Evolutionary conservation across 2,888 invertebrate genomes (phyloP).

Genomic region (Marasmarcha lunaedactyla): DNA sequence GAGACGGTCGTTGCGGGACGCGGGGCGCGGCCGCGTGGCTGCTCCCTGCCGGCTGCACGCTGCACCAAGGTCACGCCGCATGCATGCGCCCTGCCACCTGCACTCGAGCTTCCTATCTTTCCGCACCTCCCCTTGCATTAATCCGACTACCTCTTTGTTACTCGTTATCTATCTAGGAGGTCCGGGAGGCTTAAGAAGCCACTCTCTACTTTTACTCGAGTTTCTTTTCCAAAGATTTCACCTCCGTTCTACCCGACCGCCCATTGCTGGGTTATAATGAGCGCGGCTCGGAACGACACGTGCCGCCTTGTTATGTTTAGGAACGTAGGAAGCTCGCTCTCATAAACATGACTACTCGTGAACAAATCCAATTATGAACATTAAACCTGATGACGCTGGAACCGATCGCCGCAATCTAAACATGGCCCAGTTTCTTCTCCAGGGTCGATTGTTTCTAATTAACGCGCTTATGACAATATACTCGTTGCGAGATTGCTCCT

Average conservation of each 20-base stretch:
- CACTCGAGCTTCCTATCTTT: constrained; percentile 27
- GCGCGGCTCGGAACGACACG: too few species aligned
- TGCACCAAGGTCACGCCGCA: constrained; percentile 66
- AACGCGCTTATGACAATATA: constrained; percentile 2
- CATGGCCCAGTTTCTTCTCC: not conserved
- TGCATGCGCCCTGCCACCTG: constrained; percentile 45
- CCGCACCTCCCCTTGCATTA: constrained; percentile 42
- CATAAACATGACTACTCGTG: constrained; percentile 18
- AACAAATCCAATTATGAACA: constrained; percentile 33
- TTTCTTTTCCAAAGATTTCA: too few species aligned
- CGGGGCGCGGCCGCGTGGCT: constrained; percentile 29
- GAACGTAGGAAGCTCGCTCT: constrained; percentile 6
- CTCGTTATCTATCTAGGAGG: not conserved
- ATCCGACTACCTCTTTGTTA: constrained; percentile 15
- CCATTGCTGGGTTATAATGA: too few species aligned
- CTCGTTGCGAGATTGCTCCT: not conserved
- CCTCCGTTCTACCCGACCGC: too few species aligned
- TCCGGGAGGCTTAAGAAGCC: too few species aligned
- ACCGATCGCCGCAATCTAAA: not conserved
- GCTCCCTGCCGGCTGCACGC: constrained; percentile 51
- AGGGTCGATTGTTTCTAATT: not conserved
- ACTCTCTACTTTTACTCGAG: too few species aligned
- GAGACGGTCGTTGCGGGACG: constrained; percentile 42
- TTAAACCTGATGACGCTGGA: constrained; percentile 25
- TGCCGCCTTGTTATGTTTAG: not conserved